phyloP scores from a whole-genome alignment of 2,888 invertebrate species.

The Melanargia galathea region DNA sequence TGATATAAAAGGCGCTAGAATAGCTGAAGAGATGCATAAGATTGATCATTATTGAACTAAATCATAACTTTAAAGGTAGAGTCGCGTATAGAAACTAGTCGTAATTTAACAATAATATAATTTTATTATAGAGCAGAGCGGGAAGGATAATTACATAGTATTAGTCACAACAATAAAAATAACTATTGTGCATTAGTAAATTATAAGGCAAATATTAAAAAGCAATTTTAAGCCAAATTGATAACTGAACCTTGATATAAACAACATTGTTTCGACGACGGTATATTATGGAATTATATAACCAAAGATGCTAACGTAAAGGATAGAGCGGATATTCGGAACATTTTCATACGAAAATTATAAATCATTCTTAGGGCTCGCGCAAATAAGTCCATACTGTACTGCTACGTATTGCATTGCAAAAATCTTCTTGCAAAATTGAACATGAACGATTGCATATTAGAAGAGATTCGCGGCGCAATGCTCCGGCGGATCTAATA shows the following conservation, averaged over 20 bases:
- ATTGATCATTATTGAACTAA: too few relatives aligned
- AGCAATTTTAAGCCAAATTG: slow-evolving; percentile 11
- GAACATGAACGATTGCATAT: too few relatives aligned
- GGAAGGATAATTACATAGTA: slow-evolving; percentile 18
- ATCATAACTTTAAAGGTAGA: too few relatives aligned
- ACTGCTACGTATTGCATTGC: too few relatives aligned
- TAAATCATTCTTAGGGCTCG: too few relatives aligned
- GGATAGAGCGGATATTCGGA: neutral
- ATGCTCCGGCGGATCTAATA: too few relatives aligned
- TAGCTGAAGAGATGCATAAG: too few relatives aligned
- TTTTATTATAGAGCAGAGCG: neutral
- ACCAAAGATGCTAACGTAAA: neutral
- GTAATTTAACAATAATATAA: slow-evolving; percentile 1
- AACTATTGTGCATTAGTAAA: slow-evolving; percentile 21
- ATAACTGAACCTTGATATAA: slow-evolving; percentile 19
- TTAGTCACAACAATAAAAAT: slow-evolving; percentile 14
- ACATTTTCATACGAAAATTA: neutral
- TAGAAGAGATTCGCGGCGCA: too few relatives aligned
- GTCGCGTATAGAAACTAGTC: neutral
- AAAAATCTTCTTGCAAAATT: too few relatives aligned
- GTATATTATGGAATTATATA: neutral
- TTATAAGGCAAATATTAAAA: slow-evolving; percentile 21
- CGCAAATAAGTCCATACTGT: too few relatives aligned
- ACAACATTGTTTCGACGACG: neutral
- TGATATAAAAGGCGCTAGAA: too few relatives aligned